Conservation (phyloP, 2,113 vertebrate species). For the Lagenorhynchus albirostris region DNA sequence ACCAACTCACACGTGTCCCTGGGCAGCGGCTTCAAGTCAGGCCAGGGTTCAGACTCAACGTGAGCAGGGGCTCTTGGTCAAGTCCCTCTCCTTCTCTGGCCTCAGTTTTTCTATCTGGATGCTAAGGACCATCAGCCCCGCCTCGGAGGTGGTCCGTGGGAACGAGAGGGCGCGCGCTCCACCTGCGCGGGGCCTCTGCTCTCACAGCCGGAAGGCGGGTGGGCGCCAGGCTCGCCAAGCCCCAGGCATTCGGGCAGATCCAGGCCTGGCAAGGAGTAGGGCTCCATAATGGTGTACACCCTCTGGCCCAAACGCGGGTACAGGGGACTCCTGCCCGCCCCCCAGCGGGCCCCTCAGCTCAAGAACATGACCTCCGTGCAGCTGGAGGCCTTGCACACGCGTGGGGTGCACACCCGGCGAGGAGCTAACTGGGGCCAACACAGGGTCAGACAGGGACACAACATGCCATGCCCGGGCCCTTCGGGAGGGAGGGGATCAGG, state of each 20-base stretch:
- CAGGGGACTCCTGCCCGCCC: background rate
- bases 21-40: background rate
- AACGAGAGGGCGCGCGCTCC: fast-evolving
- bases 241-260: fast-evolving
- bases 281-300: fast-evolving
- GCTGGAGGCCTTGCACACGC: fast-evolving
- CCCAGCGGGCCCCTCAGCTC: background rate
- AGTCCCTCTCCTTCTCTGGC: no score
- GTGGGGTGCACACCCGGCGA: fast-evolving
- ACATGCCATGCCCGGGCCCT: fast-evolving
- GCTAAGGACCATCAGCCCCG: background rate
- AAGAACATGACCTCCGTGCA: background rate
- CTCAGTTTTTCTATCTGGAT: background rate
- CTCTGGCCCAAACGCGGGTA: fast-evolving
- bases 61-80: background rate
- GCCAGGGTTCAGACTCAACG: background rate
- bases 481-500: no score
- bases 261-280: background rate
- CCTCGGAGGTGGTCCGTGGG: fast-evolving
- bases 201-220: background rate
- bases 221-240: background rate
- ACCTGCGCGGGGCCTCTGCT: background rate
- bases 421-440: background rate
- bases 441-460: background rate
- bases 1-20: background rate